A percentile compares a stretch with the other conserved stretches of the same genome.
Conservation (phyloP, 2,113 vertebrate genomes). For the Sebastes fasciatus region DNA sequence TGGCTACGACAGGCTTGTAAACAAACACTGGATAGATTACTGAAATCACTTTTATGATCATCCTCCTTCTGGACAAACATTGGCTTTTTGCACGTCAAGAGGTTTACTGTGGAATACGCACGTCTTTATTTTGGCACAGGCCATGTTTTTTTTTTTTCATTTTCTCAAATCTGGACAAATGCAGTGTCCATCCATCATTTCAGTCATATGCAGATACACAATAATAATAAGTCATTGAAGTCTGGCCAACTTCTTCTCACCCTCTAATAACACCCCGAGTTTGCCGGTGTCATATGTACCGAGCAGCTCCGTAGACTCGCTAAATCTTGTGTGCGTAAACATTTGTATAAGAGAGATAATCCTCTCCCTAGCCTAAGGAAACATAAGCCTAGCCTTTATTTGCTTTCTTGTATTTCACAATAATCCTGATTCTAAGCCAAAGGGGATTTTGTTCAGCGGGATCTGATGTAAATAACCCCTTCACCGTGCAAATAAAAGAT, state of each 20-base stretch:
- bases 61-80: conserved; percentile 38
- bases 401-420: conserved; percentile 36
- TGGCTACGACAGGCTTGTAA: conserved; percentile 26
- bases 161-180: background rate
- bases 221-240: background rate
- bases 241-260: background rate
- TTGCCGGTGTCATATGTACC: background rate
- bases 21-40: conserved; percentile 47
- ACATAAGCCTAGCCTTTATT: conserved; percentile 27
- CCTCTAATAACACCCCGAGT: background rate
- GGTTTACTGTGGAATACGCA: background rate
- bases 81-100: background rate
- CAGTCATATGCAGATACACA: background rate
- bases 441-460: conserved; percentile 20
- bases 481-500: background rate
- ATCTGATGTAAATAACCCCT: conserved; percentile 27
- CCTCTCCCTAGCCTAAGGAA: conserved; percentile 36
- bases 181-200: background rate
- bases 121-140: background rate
- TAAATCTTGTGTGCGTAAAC: conserved; percentile 29
- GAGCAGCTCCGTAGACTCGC: conserved; percentile 36
- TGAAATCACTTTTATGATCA: conserved; percentile 32
- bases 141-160: background rate
- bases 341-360: conserved; percentile 45
- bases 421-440: conserved; percentile 37